phyloP scores from a whole-genome alignment of 2,113 vertebrate species.

The Oryzias curvinotus region DNA sequence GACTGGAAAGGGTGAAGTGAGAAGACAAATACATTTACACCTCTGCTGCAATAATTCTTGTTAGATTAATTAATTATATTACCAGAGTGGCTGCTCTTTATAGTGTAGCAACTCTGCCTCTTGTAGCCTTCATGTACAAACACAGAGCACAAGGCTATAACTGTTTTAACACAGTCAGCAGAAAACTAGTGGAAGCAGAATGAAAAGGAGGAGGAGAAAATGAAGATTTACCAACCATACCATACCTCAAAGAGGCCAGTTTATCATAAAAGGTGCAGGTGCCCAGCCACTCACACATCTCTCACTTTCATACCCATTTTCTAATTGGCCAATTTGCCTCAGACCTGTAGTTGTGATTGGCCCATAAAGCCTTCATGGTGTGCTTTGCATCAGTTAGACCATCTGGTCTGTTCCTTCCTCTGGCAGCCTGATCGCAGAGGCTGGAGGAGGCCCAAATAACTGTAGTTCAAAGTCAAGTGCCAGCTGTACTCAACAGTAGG shows the following conservation, averaged over 20 bases:
- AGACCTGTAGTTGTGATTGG: slow-evolving; percentile 62
- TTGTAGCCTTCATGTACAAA: slow-evolving; percentile 60
- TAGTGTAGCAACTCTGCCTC: slow-evolving; percentile 54
- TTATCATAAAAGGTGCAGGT: slow-evolving; percentile 55
- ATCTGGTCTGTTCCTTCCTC: slow-evolving; percentile 62
- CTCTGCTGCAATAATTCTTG: slow-evolving; percentile 72
- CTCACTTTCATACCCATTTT: slow-evolving; percentile 32
- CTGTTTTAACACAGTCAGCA: slow-evolving; percentile 64
- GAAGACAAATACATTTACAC: slow-evolving; percentile 57
- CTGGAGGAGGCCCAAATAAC: slow-evolving; percentile 51
- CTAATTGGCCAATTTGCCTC: slow-evolving; percentile 59
- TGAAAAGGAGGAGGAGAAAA: slow-evolving; percentile 28
- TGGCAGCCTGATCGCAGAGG: slow-evolving; percentile 53
- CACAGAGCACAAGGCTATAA: slow-evolving; percentile 39
- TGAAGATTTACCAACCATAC: slow-evolving; percentile 23
- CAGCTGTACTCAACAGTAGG: slow-evolving; percentile 53
- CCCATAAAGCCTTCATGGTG: slow-evolving; percentile 32
- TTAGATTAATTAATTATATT: no score
- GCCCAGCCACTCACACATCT: slow-evolving; percentile 8
- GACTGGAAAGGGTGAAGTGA: slow-evolving; percentile 25
- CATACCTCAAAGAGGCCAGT: slow-evolving; percentile 55
- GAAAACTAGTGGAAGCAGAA: slow-evolving; percentile 36
- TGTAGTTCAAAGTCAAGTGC: slow-evolving; percentile 39
- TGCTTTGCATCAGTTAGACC: slow-evolving; percentile 57
- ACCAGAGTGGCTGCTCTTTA: slow-evolving; percentile 63